These are phyloP conservation scores for Sinopyrophorus schimmeli DNA, from an alignment of 2,888 invertebrate species.

Conservation along the genomic window DNA sequence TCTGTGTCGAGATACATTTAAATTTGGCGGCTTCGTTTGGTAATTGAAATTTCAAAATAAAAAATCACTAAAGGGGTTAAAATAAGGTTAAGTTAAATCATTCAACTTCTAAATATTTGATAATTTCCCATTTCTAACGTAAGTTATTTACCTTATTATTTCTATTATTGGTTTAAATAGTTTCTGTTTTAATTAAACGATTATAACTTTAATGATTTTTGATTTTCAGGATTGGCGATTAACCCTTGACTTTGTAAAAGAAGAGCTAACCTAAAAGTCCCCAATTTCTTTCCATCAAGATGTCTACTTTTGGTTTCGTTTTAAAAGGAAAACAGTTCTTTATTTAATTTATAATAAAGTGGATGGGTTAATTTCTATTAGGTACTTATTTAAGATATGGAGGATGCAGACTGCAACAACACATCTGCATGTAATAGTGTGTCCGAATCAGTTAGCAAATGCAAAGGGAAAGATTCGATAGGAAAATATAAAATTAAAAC, in stretches of 20 bases:
- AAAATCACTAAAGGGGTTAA: conserved; percentile 1
- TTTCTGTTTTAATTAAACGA: too few species aligned
- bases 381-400: not conserved
- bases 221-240: not conserved
- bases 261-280: conserved; percentile 37
- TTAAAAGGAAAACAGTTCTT: conserved; percentile 26
- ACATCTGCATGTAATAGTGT: too few species aligned
- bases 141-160: not conserved
- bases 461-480: too few species aligned
- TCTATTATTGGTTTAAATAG: too few species aligned
- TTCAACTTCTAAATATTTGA: too few species aligned
- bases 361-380: too few species aligned
- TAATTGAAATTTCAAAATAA: not conserved
- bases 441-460: too few species aligned
- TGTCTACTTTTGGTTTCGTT: conserved; percentile 40
- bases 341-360: conserved; percentile 11
- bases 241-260: not conserved
- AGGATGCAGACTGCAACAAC: conserved; percentile 2
- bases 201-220: not conserved
- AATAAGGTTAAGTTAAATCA: conserved; percentile 11
- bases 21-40: not conserved
- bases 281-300: conserved; percentile 39
- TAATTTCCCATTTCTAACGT: too few species aligned
- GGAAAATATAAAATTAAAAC: conserved; percentile 25
- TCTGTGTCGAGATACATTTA: not conserved